phyloP scores from a whole-genome alignment of 2,113 vertebrate genomes.

The Nannobrachium achirus region DNA sequence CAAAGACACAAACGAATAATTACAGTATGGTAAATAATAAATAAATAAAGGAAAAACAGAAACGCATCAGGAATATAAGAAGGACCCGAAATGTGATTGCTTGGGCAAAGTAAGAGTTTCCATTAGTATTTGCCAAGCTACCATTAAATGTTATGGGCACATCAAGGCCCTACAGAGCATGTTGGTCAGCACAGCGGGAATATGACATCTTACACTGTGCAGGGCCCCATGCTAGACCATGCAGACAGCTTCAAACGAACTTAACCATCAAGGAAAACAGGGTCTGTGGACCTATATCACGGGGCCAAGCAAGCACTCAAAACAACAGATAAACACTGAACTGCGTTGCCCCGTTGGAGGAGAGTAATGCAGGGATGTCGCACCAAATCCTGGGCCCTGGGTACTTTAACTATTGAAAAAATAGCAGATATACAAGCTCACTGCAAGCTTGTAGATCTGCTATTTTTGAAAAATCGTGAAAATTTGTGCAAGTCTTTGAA shows the following conservation, averaged over 20 bases:
- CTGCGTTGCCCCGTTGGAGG: conserved; percentile 32
- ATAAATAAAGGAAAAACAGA: conserved; percentile 26
- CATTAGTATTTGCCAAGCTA: conserved; percentile 79
- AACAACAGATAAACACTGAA: conserved; percentile 51
- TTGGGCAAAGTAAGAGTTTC: conserved; percentile 81
- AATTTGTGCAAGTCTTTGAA: no score
- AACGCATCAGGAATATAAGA: conserved; percentile 52
- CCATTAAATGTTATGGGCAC: conserved; percentile 85
- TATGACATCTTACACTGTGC: conserved; percentile 83
- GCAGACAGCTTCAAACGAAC: conserved; percentile 79
- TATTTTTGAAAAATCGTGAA: no score
- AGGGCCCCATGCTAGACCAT: conserved; percentile 77
- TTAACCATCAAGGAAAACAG: conserved; percentile 60
- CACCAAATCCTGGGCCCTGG: no score
- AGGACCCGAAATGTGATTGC: conserved; percentile 73
- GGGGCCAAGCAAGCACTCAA: conserved; percentile 39
- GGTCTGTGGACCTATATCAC: conserved; percentile 55
- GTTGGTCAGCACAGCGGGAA: conserved; percentile 81
- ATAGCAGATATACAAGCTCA: no score
- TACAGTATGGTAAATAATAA: conserved; percentile 58
- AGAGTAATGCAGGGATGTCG: conserved; percentile 2
- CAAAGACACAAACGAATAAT: conserved; percentile 65
- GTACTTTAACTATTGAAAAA: no score
- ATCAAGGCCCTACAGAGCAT: conserved; percentile 72
- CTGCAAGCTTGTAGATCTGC: no score